Conservation (phyloP, 2,888 invertebrate genomes). For the Agriopis leucophaearia region DNA sequence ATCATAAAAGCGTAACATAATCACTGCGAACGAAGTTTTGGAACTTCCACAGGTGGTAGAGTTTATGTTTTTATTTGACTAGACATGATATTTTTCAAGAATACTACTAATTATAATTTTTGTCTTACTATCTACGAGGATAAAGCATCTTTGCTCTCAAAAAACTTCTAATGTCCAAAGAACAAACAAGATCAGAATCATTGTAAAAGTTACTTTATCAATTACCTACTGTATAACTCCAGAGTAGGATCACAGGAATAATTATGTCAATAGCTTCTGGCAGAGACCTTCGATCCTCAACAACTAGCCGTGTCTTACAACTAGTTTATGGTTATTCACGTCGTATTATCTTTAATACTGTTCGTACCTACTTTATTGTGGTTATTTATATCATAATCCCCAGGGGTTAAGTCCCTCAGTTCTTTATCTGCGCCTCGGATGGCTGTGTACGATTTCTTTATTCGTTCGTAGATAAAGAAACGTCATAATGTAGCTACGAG, state of each 20-base stretch:
- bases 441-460: conserved; percentile 10
- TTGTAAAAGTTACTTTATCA: neutral
- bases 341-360: conserved; percentile 13
- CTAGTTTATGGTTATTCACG: conserved; percentile 6
- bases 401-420: conserved; percentile 8
- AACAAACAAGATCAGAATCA: neutral
- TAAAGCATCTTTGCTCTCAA: too few species aligned
- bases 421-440: conserved; percentile 16
- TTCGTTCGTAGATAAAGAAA: conserved; percentile 6
- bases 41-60: too few species aligned
- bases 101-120: too few species aligned
- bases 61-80: too few species aligned
- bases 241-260: neutral
- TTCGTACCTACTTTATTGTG: conserved; percentile 15
- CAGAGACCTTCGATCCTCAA: neutral
- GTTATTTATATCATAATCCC: conserved; percentile 18
- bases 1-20: too few species aligned
- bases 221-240: neutral
- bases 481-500: neutral
- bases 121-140: too few species aligned
- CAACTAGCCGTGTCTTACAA: neutral
- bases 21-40: too few species aligned
- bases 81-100: too few species aligned
- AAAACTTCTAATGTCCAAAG: too few species aligned
- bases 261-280: conserved; percentile 8